Conservation (phyloP, 2,113 vertebrate genomes). For the Cheilinus undulatus region DNA sequence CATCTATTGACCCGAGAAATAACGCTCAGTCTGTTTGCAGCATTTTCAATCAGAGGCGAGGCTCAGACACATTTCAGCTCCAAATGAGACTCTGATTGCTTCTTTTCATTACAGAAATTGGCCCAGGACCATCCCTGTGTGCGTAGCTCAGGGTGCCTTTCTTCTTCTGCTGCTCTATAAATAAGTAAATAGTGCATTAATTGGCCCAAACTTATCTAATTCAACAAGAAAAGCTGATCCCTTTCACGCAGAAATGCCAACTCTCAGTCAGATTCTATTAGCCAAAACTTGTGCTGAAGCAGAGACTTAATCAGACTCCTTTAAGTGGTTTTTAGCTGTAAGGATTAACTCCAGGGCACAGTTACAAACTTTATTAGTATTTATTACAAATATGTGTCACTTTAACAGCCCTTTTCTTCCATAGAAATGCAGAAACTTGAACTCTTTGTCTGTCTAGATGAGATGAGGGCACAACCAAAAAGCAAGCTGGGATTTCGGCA, state of each 20-base stretch:
- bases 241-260: constrained; percentile 5
- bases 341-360: background rate
- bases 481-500: too few species aligned
- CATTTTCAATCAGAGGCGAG: constrained; percentile 49
- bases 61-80: constrained; percentile 22
- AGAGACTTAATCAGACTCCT: background rate
- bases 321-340: background rate
- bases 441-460: too few species aligned
- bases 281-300: background rate
- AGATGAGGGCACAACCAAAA: too few species aligned
- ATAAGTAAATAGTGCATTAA: background rate
- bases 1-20: constrained; percentile 63
- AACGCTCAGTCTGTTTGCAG: constrained; percentile 36
- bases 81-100: constrained; percentile 59
- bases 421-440: background rate
- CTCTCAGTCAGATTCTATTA: background rate
- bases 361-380: background rate
- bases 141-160: background rate
- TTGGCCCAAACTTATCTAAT: constrained; percentile 17
- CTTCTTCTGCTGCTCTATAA: background rate
- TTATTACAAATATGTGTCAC: background rate
- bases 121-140: constrained; percentile 29
- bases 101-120: constrained; percentile 58
- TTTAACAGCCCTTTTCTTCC: background rate
- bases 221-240: background rate